Evolutionary conservation across 2,888 invertebrate species (phyloP), one percentile per base, ranked within the genome.

Genomic region (Drosophila borealis): DNA sequence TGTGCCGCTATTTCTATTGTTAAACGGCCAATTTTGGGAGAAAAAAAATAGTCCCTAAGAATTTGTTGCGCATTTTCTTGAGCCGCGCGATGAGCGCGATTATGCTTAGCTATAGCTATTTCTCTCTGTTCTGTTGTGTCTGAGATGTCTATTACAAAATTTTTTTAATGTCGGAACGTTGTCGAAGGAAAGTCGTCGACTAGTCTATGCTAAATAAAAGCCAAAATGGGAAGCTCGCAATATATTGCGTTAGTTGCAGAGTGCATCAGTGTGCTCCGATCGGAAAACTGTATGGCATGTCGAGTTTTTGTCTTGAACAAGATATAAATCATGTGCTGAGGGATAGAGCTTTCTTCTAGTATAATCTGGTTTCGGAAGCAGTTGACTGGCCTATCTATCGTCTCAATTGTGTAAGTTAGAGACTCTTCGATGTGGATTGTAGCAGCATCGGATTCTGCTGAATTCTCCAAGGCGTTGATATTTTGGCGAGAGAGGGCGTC

Each of bases 21-120:
- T 21, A 21, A 21, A 25, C 5, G 25, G 25, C 5, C 5, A 25
- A 25, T 25, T 25, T 5, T 25, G 5, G 25, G 25, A 25, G 17
- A 11, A 48, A 25, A 25, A 25, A 25, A 1, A 25, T 5, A 25
- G 5, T 5, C 0, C 25, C 25, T 19, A 49, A n/a, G n/a, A 49
- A 61, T 29, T 25, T 55, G 4, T 36, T 65, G 17, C 39, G 44
- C 8, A 19, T 62, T 25, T 25, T 25, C 5, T 25, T 5, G 25
- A 25, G 25, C 25, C 25, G 25, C 25, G 25, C 5, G 5, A 25
- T 25, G 25, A 5, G 5, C 25, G 5, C 25, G 25, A 25, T 25
- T 25, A 25, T 25, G 25, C 25, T 25, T 5, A 25, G 25, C 25
- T 25, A 21, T 21, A 21, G 21, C 4, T 21, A 25, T 25, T 25